These are phyloP conservation scores for Stylophora pistillata DNA, from an alignment of 64 coral and sea anemone species.

Conservation along the genomic window DNA sequence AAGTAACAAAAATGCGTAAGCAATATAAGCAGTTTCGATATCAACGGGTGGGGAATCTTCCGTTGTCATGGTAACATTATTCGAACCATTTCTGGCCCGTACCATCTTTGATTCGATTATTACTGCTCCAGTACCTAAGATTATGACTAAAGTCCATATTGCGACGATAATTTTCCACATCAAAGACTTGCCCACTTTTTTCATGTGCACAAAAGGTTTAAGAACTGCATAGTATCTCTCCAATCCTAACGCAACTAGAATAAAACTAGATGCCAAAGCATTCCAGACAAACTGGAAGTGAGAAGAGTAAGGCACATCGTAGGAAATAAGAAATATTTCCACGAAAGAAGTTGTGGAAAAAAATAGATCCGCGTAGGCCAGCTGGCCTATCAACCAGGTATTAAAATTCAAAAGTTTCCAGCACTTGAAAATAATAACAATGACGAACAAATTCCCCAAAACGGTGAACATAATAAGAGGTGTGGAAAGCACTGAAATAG, in stretches of 20 bases:
- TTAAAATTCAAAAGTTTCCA: not conserved
- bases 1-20: constrained; percentile 8
- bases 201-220: constrained; percentile 41
- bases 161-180: not conserved
- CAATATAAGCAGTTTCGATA: not conserved
- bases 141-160: not conserved
- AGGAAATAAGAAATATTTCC: not conserved
- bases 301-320: not conserved
- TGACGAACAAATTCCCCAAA: constrained; percentile 1
- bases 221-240: constrained; percentile 43
- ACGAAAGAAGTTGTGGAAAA: not conserved
- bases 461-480: not conserved
- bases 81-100: too few relatives aligned
- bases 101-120: not conserved
- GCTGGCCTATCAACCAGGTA: not conserved
- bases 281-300: not conserved
- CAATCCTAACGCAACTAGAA: constrained; percentile 5
- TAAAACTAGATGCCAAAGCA: not conserved
- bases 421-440: not conserved
- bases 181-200: not conserved
- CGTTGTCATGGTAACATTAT: not conserved
- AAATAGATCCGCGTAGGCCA: not conserved
- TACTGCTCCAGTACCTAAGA: not conserved
- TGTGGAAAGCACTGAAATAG: not conserved
- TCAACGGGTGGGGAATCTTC: not conserved